Base-by-base conservation (phyloP, 2,797 vertebrate genomes). In the Gila robusta region DNA sequence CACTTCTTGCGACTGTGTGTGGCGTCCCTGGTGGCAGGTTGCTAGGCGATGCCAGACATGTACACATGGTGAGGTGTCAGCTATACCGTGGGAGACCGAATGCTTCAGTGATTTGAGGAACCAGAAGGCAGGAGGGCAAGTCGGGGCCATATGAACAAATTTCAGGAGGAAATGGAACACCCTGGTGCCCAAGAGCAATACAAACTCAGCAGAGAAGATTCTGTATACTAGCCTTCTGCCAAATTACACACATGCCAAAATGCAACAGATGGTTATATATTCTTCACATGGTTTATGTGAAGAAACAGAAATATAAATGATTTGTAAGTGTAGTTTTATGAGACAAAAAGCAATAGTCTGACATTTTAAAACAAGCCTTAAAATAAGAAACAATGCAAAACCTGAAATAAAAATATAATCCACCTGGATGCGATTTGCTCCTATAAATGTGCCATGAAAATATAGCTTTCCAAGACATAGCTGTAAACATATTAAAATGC, bases 31-130 rank as follows among this genome's bases (percentile, higher is more conserved):
- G 83, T n/a, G 88, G 74, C 80, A 67, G 81, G 82, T 80, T 89
- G 82, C 89, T 84, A 86, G 79, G 83, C 59, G 37, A 89, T 79
- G 76, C 84, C 66, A 87, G 66, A 26, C 52, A 67, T 54, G 74
- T 76, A 73, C 44, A 87, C 87, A 89, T 82, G 82, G 73, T 69
- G 69, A 79, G 78, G 52, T 87, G 89, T 89, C 76, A 91, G 79
- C 83, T 64, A 91, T 85, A 92, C 89, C 87, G 84, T 91, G 90
- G 87, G 90, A 91, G 84, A 88, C 79, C 54, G 54, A 87, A 88
- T 35, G 80, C 87, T 89, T 81, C 66, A 84, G 76, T 7, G 73
- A 84, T 62, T 84, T 56, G 79, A 84, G 76, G 86, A 88, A 86
- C 39, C 37, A 76, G 47, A 32, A 52, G 44, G 52, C 14, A 73